Evolutionary conservation across 2,888 invertebrate genomes (phyloP).

Genomic region (Prenolepis imparis): DNA sequence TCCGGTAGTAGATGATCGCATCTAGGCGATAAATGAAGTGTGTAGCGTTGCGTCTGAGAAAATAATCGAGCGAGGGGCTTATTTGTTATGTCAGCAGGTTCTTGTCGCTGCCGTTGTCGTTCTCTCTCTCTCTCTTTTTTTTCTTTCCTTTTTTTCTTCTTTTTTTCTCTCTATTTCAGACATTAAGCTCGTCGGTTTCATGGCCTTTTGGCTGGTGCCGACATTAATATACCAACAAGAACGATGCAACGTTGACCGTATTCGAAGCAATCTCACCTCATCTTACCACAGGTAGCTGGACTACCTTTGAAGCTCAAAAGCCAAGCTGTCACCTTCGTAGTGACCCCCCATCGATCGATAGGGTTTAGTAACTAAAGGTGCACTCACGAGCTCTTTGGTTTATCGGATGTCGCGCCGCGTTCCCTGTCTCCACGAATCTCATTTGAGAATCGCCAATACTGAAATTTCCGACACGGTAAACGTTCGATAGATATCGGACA

Average conservation of each 20-base stretch:
- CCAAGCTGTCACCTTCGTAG: conserved; percentile 63
- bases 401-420: conserved; percentile 64
- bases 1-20: conserved; percentile 9
- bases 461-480: conserved; percentile 50
- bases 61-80: conserved; percentile 21
- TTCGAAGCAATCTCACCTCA: conserved; percentile 28
- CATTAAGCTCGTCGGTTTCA: neutral
- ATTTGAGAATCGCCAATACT: conserved; percentile 54
- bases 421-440: conserved; percentile 51
- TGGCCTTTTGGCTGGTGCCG: neutral
- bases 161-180: neutral
- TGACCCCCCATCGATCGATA: conserved; percentile 64
- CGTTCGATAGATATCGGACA: conserved; percentile 49
- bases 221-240: neutral
- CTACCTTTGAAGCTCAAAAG: conserved; percentile 64
- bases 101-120: neutral
- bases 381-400: conserved; percentile 67
- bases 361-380: conserved; percentile 67
- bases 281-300: conserved; percentile 21
- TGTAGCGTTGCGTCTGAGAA: conserved; percentile 36
- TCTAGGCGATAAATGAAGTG: conserved; percentile 17
- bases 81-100: conserved; percentile 14
- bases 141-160: neutral
- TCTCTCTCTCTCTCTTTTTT: neutral
- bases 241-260: conserved; percentile 8